Conservation (phyloP, 2,797 vertebrate genomes). For the Typhlichthys subterraneus region DNA sequence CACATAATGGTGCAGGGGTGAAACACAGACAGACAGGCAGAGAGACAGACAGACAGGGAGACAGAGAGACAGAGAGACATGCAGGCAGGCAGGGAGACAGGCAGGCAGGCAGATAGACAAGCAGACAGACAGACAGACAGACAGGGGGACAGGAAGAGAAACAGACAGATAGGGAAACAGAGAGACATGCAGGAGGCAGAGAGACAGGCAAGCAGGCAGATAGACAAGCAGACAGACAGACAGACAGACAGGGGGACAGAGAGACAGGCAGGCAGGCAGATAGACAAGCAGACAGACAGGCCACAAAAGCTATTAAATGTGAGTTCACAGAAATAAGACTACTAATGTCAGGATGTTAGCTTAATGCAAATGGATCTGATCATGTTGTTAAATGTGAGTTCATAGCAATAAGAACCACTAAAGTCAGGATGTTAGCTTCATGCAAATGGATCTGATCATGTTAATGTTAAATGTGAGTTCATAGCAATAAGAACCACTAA, state of each 20-base stretch:
- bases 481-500: slow-evolving; percentile 46
- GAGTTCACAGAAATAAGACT: slow-evolving; percentile 38
- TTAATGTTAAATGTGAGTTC: slow-evolving; percentile 32
- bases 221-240: no score
- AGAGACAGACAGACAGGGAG: no score
- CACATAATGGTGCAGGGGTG: neutral
- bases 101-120: no score
- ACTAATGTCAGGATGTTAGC: slow-evolving; percentile 55
- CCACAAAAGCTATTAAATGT: neutral
- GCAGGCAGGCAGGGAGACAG: no score
- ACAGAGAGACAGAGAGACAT: no score
- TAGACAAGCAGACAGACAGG: neutral
- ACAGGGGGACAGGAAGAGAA: no score
- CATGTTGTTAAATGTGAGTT: slow-evolving; percentile 14
- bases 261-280: no score
- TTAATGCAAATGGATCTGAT: slow-evolving; percentile 39
- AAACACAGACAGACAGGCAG: neutral
- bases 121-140: no score
- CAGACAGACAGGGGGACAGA: no score
- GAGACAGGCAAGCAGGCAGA: no score
- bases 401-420: slow-evolving; percentile 43
- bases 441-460: slow-evolving; percentile 36
- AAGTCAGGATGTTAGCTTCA: slow-evolving; percentile 52
- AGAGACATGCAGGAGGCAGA: no score
- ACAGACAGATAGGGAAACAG: no score